These are phyloP conservation scores for Mus spretus DNA, from an alignment of 2,797 vertebrate species.

Conservation along the genomic window DNA sequence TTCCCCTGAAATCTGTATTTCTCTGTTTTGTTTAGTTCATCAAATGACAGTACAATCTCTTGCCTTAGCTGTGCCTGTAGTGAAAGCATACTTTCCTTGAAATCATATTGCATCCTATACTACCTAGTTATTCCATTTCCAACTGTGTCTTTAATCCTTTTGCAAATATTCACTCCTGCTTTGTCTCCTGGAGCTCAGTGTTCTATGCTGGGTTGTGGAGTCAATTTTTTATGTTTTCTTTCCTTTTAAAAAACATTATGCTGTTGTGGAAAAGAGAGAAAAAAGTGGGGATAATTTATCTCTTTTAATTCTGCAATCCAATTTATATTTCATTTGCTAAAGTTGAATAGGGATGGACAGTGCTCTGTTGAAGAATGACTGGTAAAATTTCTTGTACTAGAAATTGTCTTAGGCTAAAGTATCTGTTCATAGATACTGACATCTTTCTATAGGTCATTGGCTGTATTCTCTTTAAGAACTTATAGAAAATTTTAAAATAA, in stretches of 20 bases:
- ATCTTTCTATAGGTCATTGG: background rate
- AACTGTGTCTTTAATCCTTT: background rate
- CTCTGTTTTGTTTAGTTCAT: constrained; percentile 2
- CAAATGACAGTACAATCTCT: background rate
- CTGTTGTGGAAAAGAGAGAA: background rate
- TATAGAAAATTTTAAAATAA: background rate
- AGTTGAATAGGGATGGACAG: background rate
- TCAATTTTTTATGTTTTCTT: background rate
- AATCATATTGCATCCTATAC: background rate
- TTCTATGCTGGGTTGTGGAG: background rate
- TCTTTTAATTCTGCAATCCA: background rate
- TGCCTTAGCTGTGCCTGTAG: background rate
- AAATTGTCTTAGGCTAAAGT: background rate
- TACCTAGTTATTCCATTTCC: background rate
- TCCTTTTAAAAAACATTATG: background rate
- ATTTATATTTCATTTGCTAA: background rate
- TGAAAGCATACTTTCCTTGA: background rate
- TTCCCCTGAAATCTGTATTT: background rate
- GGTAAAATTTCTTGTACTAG: background rate
- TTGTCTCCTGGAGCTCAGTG: background rate
- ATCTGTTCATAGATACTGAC: background rate
- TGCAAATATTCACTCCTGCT: background rate
- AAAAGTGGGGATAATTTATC: background rate
- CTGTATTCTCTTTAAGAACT: background rate
- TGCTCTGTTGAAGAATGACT: background rate